phyloP scores from a whole-genome alignment of 2,797 vertebrate genomes.

The Rhinoraja longicauda region DNA sequence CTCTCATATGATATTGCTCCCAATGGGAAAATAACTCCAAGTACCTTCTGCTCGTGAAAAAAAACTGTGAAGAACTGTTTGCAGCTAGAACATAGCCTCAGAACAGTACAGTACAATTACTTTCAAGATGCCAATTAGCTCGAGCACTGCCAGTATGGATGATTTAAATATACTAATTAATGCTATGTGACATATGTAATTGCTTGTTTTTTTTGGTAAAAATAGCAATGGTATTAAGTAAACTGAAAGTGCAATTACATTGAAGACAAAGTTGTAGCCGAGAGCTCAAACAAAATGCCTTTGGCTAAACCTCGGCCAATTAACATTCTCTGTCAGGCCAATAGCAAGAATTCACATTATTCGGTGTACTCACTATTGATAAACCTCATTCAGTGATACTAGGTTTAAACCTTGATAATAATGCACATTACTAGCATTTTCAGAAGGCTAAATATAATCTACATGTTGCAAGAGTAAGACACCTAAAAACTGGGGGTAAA shows the following conservation, averaged over 20 bases:
- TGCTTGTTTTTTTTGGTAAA: conserved; percentile 1
- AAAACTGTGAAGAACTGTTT: conserved; percentile 8
- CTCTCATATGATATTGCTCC: not conserved
- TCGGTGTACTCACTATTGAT: not conserved
- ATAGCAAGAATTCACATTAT: not conserved
- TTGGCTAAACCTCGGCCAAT: not conserved
- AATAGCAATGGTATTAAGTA: conserved; percentile 4
- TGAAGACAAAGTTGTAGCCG: not conserved
- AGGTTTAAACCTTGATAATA: not conserved
- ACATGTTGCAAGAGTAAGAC: not conserved
- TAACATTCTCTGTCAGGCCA: not conserved
- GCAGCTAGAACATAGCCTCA: conserved; percentile 10
- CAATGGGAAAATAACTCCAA: not conserved
- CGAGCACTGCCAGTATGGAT: not conserved
- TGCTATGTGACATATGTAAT: conserved; percentile 13
- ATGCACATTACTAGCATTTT: not conserved
- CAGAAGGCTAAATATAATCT: not conserved
- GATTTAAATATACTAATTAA: conserved; percentile 37
- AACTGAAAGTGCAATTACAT: not conserved
- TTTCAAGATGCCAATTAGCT: conserved; percentile 22
- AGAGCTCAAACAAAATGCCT: not conserved
- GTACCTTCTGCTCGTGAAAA: not conserved
- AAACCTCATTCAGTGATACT: not conserved
- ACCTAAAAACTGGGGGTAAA: not conserved
- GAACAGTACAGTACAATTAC: conserved; percentile 23